phyloP scores from a whole-genome alignment of 2,113 vertebrate genomes.

The Neotoma lepida region DNA sequence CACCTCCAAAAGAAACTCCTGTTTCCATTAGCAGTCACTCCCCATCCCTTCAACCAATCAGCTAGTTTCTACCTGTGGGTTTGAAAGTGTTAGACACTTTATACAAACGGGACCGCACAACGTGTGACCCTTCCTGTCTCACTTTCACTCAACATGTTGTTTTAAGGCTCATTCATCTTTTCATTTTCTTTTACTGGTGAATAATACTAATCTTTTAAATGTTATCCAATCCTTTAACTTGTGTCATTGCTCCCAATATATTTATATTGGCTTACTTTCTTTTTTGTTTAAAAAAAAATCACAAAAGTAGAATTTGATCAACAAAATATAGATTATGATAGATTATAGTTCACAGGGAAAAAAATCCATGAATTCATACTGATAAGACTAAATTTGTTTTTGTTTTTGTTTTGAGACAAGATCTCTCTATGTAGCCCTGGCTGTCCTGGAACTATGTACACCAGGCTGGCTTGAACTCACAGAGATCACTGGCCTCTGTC shows the following conservation, averaged over 20 bases:
- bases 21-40: neutral
- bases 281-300: conserved; percentile 25
- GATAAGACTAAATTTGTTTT: neutral
- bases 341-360: neutral
- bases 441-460: neutral
- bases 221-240: neutral
- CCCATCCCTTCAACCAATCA: neutral
- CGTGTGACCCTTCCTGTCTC: neutral
- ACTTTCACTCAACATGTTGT: neutral
- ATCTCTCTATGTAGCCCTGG: neutral
- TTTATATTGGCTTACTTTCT: neutral
- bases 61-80: neutral
- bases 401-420: neutral
- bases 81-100: no score
- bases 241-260: neutral
- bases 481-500: neutral
- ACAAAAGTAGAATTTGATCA: conserved; percentile 30
- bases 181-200: neutral
- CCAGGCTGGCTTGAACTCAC: neutral
- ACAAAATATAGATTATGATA: neutral
- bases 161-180: neutral
- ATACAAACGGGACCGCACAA: neutral
- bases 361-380: neutral
- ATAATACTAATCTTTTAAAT: neutral
- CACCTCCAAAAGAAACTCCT: neutral